Evolutionary conservation across 2,888 invertebrate genomes (phyloP), one percentile per base, ranked within the genome.

Genomic region (Dicyrtoma fusca): DNA sequence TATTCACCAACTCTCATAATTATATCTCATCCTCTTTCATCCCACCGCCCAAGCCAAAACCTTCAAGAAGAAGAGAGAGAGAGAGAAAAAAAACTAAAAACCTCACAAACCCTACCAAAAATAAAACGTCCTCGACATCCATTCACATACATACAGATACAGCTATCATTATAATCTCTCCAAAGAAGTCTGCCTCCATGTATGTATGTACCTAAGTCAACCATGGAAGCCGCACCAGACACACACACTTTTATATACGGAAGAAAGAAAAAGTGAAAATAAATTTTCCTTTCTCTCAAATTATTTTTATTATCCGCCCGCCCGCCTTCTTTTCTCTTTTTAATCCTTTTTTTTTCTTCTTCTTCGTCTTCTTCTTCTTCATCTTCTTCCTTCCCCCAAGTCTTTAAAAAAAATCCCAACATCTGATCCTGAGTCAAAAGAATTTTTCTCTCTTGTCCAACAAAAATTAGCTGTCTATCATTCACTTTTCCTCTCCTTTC

Each of bases 1-100:
- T 61, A 73, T 75, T 69, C 61, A 70, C 61, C 57, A 69, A 72
- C 73, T 73, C 73, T 55, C 73, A 73, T 73, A 73, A 73, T 73
- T 73, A 73, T 70, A 73, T 69, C 70, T 73, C 73, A 70, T 63
- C 51, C 73, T 69, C 73, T 69, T 69, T 73, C 73, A 73, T 69
- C 72, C 49, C 69, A 68, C 47, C 44, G 62, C 53, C 26, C 34
- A 61, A 62, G 62, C 26, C 49, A 62, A 61, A 62, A 49, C 57
- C 45, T 57, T 57, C 57, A 47, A 69, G 47, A 69, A 34, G 42
- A 66, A 68, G 55, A 64, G 49, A 49, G 49, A 49, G 49, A 49
- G 49, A 49, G 14, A 49, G 49, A 49, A 19, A 14, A 17, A 17
- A 21, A 17, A n/a, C n/a, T n/a, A n/a, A 51, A 14, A 51, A 51